A percentile compares a stretch with the other conserved stretches of the same genome.
Evolutionary conservation across 92 coral and sea anemone genomes (phyloP).

Genomic region (Scolanthus callimorphus): DNA sequence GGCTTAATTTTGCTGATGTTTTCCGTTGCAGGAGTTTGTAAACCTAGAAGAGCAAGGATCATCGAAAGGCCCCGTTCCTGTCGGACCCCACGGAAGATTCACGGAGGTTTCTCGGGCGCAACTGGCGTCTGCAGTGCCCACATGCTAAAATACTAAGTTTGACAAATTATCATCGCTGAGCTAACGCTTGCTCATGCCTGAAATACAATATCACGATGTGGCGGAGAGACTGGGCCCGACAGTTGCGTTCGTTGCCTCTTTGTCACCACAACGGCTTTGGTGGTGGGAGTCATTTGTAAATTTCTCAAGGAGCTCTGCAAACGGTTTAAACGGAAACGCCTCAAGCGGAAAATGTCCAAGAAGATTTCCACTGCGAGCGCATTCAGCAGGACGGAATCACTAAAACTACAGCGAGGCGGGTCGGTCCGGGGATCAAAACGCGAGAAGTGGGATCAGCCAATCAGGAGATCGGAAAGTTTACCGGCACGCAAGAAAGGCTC

Average conservation of each 20-base stretch:
- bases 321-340: conserved; percentile 35
- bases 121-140: no score
- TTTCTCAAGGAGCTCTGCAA: conserved; percentile 62
- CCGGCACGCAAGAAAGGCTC: conserved; percentile 5
- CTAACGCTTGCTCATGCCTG: background rate
- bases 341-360: conserved; percentile 14
- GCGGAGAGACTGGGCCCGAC: conserved; percentile 13
- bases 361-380: background rate
- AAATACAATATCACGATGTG: background rate
- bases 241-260: conserved; percentile 27
- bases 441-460: no score
- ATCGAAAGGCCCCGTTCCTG: no score
- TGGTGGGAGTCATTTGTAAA: conserved; percentile 71
- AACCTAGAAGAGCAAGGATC: no score
- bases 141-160: no score
- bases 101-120: no score
- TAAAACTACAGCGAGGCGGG: background rate
- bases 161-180: no score
- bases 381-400: conserved; percentile 11
- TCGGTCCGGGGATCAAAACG: background rate
- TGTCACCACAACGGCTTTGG: conserved; percentile 57
- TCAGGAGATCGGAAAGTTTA: conserved; percentile 32
- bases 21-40: no score
- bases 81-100: no score
- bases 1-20: no score